A percentile compares a stretch with the other conserved stretches of the same genome.
phyloP scores from a whole-genome alignment of 2,113 vertebrate genomes.

The Chloebia gouldiae region DNA sequence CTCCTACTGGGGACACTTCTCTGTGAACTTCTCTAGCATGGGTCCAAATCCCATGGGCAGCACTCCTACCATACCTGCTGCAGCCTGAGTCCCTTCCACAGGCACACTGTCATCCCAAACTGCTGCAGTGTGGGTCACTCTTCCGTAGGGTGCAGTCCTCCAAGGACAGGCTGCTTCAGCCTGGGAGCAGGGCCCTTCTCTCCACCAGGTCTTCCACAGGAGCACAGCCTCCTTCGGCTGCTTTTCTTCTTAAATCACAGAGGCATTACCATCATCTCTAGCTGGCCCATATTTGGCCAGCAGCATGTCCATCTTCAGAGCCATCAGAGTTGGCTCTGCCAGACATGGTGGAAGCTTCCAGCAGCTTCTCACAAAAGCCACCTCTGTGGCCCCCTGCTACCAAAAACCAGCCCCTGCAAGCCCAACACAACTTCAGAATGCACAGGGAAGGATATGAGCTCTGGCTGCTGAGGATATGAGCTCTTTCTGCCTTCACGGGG shows the following conservation, averaged over 20 bases:
- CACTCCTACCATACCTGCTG: not conserved
- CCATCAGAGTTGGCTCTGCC: not conserved
- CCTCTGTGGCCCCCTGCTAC: not conserved
- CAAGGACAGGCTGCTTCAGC: not conserved
- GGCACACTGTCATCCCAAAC: not conserved
- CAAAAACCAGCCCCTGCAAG: not conserved
- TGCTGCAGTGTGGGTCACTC: rapidly evolving
- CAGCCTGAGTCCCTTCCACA: not conserved
- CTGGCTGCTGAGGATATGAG: rapidly evolving
- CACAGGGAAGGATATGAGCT: rapidly evolving
- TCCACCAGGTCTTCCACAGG: not conserved
- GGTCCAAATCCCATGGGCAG: not conserved
- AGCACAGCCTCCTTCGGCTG: not conserved
- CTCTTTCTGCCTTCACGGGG: rapidly evolving
- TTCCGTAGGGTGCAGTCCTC: not conserved
- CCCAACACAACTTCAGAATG: not conserved
- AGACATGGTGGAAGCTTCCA: not conserved
- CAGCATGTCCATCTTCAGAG: not conserved
- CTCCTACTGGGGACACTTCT: not conserved
- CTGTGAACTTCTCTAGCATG: not conserved
- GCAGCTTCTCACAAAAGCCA: not conserved
- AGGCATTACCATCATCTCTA: rapidly evolving
- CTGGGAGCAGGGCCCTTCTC: not conserved
- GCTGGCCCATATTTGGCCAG: not conserved
- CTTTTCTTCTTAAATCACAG: not conserved